Percentiles rank a stretch among this genome's conserved stretches.
Evolutionary conservation across 92 coral and sea anemone species (phyloP).

Genomic region (Micromussa lordhowensis): DNA sequence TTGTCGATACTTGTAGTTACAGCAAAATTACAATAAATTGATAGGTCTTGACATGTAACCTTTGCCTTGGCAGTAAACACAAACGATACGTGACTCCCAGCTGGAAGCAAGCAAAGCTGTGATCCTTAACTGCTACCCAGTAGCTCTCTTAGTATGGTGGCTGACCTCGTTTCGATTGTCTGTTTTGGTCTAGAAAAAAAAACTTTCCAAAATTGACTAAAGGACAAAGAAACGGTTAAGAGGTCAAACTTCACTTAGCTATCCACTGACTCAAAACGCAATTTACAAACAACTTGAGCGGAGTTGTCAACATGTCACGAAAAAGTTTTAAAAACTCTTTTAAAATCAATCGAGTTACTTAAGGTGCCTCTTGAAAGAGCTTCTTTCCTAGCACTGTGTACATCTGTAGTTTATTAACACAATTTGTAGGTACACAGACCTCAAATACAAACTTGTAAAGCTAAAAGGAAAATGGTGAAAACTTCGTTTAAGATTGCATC

Average conservation of each 20-base stretch:
- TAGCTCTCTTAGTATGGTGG: not conserved
- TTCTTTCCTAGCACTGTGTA: not conserved
- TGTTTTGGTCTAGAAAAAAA: not conserved
- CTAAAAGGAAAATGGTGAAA: not conserved
- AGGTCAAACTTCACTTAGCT: not conserved
- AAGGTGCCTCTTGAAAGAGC: not conserved
- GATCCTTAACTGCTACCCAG: slow-evolving; percentile 1
- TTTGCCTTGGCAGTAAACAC: not conserved
- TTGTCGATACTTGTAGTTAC: not conserved
- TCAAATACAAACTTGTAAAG: not conserved
- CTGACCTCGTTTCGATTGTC: slow-evolving; percentile 24
- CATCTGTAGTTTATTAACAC: not conserved
- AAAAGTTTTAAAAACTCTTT: not conserved
- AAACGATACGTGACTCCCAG: not conserved
- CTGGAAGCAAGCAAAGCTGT: not conserved
- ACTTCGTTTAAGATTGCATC: not conserved
- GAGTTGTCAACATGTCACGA: not conserved
- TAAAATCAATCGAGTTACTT: not conserved
- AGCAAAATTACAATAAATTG: not conserved
- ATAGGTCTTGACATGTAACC: not conserved
- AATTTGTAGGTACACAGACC: not conserved
- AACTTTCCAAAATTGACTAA: not conserved
- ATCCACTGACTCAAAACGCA: not conserved
- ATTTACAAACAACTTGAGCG: not conserved
- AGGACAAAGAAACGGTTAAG: not conserved